Base-by-base conservation (phyloP, 1,140 invertebrate genomes). In the Ptiloglossa arizonensis region DNA sequence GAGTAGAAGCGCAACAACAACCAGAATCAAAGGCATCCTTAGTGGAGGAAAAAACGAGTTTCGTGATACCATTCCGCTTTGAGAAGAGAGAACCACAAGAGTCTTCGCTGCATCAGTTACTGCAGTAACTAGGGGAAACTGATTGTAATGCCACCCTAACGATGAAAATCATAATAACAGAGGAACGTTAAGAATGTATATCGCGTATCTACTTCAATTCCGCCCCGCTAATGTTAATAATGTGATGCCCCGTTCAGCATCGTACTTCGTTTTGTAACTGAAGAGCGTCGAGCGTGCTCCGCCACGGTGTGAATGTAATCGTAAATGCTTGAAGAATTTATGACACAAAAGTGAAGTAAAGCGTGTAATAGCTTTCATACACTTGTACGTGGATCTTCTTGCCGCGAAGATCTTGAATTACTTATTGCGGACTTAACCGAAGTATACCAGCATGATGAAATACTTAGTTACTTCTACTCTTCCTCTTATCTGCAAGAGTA, bases 71-170 rank as follows among this genome's bases (percentile, higher is more conserved):
- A 17, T 50, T 29, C 3, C n/a, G 19, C 29, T 60, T 59, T 41
- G 56, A 60, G 22, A 19, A 22, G 1, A 11, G 52, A 48, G 32
- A 22, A 27, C 27, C 38, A 24, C n/a, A 22, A 46, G 63, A 50
- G 44, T 50, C 54, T 60, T 50, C 8, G 24, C 35, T 69, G 29
- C 54, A 59, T 59, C 27, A 41, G 63, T 75, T 68, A 27, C 22
- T 27, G 13, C 22, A 24, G 44, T 59, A 62, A 50, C 54, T 32
- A 32, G 19, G 2, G 44, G 22, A 60, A 62, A 70, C 32, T 46
- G 62, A 41, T 59, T 32, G 54, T 76, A 76, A 76, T 76, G 22
- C 74, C 67, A 52, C 19, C 54, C 44, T 76, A 70, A 76, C 54
- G 74, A 70, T 70, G 32, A 59, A 60, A 70, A 62, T 70, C 66